Conservation (phyloP, 2,797 vertebrate genomes). For the Crenuchus spilurus region DNA sequence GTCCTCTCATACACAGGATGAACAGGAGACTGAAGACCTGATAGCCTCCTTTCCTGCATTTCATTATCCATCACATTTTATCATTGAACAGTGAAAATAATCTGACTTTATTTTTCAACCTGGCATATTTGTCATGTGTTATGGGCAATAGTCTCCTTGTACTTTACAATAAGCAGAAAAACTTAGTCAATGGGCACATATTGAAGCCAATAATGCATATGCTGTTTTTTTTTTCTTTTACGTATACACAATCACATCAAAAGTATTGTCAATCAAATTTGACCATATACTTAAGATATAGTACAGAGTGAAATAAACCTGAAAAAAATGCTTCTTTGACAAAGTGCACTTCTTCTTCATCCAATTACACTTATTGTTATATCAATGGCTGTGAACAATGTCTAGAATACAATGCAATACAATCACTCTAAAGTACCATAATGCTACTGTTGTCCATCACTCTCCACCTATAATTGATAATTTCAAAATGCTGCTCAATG, state of each 20-base stretch:
- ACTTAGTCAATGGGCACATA: no score
- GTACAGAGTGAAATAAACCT: no score
- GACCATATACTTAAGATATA: no score
- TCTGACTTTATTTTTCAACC: neutral
- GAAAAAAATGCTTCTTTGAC: no score
- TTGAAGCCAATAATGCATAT: no score
- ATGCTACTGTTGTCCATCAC: neutral
- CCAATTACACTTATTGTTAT: neutral
- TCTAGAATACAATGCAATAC: neutral
- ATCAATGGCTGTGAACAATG: no score
- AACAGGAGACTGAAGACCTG: neutral
- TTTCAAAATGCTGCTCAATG: neutral
- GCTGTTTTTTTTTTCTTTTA: no score
- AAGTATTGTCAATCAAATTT: no score
- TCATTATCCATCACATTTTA: slow-evolving; percentile 12
- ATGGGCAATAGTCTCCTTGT: neutral
- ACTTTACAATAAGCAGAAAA: neutral
- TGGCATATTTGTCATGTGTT: neutral
- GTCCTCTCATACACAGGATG: slow-evolving; percentile 1
- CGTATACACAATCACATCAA: no score
- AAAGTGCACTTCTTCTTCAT: slow-evolving; percentile 8
- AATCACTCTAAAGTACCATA: neutral
- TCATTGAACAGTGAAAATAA: neutral
- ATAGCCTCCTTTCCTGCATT: neutral
- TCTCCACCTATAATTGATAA: neutral